Evolutionary conservation across 2,888 invertebrate genomes (phyloP).

Genomic region (Drosophila merina): DNA sequence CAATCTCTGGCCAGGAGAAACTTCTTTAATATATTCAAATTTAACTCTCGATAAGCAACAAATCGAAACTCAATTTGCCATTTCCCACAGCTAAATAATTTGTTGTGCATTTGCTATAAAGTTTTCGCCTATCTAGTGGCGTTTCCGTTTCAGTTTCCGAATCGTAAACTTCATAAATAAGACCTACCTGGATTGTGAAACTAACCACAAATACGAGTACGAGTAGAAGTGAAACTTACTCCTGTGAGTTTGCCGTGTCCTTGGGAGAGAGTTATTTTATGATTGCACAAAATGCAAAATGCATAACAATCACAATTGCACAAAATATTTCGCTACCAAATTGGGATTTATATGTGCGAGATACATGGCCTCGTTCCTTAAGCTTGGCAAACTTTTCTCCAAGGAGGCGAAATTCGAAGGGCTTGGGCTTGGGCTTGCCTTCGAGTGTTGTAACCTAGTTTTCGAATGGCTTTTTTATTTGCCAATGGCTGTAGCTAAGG

Average conservation of each 20-base stretch:
- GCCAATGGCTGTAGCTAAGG: slow-evolving; percentile 54
- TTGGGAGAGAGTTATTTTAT: slow-evolving; percentile 56
- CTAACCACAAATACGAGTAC: slow-evolving; percentile 12
- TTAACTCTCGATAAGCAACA: slow-evolving; percentile 13
- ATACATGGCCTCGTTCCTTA: slow-evolving; percentile 47
- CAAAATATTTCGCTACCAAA: slow-evolving; percentile 66
- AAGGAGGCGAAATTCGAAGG: slow-evolving; percentile 8
- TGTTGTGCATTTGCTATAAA: slow-evolving; percentile 58
- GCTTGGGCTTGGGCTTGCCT: slow-evolving; percentile 13
- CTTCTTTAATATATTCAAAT: background rate
- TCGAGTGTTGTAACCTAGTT: slow-evolving; percentile 62
- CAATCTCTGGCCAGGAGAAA: background rate
- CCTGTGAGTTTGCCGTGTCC: slow-evolving; percentile 56
- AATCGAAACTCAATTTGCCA: slow-evolving; percentile 44
- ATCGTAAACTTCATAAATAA: slow-evolving; percentile 55
- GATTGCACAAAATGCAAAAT: slow-evolving; percentile 72
- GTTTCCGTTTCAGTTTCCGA: slow-evolving; percentile 7
- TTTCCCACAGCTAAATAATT: slow-evolving; percentile 51
- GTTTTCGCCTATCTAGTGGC: slow-evolving; percentile 64
- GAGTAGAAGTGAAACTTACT: slow-evolving; percentile 49
- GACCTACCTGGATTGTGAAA: slow-evolving; percentile 16
- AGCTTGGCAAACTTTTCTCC: slow-evolving; percentile 24
- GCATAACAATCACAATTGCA: slow-evolving; percentile 76
- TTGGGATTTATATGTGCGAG: slow-evolving; percentile 69
- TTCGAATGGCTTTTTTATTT: slow-evolving; percentile 73